These are phyloP conservation scores for Erannis defoliaria DNA, from an alignment of 2,888 invertebrate species.

Conservation along the genomic window DNA sequence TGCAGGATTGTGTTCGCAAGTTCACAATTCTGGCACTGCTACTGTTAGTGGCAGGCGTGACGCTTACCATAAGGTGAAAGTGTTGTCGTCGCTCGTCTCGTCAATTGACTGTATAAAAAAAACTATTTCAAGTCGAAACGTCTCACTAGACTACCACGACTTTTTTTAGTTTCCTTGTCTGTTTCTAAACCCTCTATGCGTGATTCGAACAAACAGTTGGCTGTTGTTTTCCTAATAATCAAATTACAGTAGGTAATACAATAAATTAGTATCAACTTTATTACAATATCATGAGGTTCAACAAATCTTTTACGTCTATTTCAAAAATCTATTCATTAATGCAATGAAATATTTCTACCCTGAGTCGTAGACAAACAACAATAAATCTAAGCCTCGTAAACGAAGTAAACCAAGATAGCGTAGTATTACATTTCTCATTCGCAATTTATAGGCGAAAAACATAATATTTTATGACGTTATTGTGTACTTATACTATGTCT, in stretches of 20 bases:
- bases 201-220: too few relatives aligned
- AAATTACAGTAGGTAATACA: background rate
- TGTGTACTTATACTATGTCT: conserved; percentile 17
- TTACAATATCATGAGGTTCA: background rate
- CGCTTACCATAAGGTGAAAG: too few relatives aligned
- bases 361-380: conserved; percentile 20
- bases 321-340: background rate
- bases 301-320: background rate
- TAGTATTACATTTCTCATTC: conserved; percentile 33
- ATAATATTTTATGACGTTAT: conserved; percentile 29
- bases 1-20: too few relatives aligned
- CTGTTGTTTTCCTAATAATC: too few relatives aligned
- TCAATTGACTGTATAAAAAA: too few relatives aligned
- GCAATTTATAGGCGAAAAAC: conserved; percentile 35
- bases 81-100: too few relatives aligned
- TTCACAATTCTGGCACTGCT: too few relatives aligned
- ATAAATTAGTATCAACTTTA: background rate
- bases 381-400: conserved; percentile 30
- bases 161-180: too few relatives aligned
- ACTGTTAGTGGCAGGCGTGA: too few relatives aligned
- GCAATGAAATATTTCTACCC: conserved; percentile 4
- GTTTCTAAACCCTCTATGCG: too few relatives aligned
- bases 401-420: conserved; percentile 27
- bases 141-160: too few relatives aligned
- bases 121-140: too few relatives aligned